These are phyloP conservation scores for Helarctos malayanus DNA, from an alignment of 2,797 vertebrate genomes.

Conservation along the genomic window DNA sequence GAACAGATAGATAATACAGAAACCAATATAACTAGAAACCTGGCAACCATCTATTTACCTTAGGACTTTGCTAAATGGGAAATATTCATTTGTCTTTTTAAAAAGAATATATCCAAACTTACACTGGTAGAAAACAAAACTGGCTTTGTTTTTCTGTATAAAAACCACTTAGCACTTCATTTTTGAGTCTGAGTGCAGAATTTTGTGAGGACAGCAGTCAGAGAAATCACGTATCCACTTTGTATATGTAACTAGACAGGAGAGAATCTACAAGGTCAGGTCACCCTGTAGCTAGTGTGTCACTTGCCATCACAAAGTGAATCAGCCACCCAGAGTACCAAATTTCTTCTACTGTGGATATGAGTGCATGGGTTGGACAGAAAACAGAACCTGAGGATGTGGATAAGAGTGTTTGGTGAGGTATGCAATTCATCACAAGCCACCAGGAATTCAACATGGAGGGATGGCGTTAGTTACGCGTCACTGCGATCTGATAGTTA, in stretches of 20 bases:
- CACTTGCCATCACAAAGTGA: conserved; percentile 94
- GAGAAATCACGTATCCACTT: conserved; percentile 93
- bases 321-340: conserved; percentile 94
- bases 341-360: conserved; percentile 97
- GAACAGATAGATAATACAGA: conserved; percentile 78
- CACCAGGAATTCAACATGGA: conserved; percentile 96
- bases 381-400: conserved; percentile 96
- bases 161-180: conserved; percentile 78
- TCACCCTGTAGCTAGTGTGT: conserved; percentile 92
- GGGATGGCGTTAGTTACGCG: conserved; percentile 94
- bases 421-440: conserved; percentile 97
- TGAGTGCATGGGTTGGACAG: conserved; percentile 93
- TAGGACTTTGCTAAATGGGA: conserved; percentile 69
- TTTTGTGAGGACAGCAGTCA: conserved; percentile 94
- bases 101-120: conserved; percentile 71
- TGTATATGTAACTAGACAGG: conserved; percentile 94
- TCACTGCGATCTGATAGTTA: conserved; percentile 94
- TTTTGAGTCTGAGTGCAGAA: conserved; percentile 93
- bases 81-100: conserved; percentile 70
- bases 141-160: conserved; percentile 75
- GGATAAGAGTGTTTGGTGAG: conserved; percentile 94
- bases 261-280: conserved; percentile 94
- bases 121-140: conserved; percentile 80
- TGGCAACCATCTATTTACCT: conserved; percentile 70
- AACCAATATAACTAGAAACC: conserved; percentile 73